Conservation (phyloP, 2,888 invertebrate species). For the Allophyes oxyacanthae region DNA sequence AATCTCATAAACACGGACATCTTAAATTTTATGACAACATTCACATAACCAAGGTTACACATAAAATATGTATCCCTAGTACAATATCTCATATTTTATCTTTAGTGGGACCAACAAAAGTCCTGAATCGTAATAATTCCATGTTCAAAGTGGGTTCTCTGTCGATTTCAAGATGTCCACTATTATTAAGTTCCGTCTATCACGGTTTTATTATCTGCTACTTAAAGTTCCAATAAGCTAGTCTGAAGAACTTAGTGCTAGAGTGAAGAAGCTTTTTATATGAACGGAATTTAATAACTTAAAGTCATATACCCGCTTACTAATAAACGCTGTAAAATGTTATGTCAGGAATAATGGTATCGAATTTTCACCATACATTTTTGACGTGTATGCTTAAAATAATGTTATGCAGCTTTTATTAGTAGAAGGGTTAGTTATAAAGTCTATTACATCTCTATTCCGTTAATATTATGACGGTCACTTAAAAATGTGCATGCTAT, state of each 20-base stretch:
- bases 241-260: not conserved
- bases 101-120: not conserved
- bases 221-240: constrained; percentile 1
- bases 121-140: not conserved
- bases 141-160: not conserved
- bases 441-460: too few relatives aligned
- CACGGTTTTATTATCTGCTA: constrained; percentile 3
- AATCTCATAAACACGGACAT: too few relatives aligned
- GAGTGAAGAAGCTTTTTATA: not conserved
- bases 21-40: not conserved
- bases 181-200: not conserved
- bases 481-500: too few relatives aligned
- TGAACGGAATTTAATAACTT: not conserved
- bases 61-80: not conserved
- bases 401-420: too few relatives aligned
- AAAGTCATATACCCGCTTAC: too few relatives aligned
- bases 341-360: too few relatives aligned
- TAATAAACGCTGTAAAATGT: too few relatives aligned
- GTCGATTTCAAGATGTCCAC: not conserved
- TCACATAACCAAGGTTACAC: not conserved
- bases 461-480: too few relatives aligned
- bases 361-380: too few relatives aligned
- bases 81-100: not conserved
- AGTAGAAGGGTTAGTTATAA: too few relatives aligned
- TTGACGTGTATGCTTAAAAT: too few relatives aligned